Base-by-base conservation (phyloP, 2,797 vertebrate species). In the Arnoldichthys spilopterus region DNA sequence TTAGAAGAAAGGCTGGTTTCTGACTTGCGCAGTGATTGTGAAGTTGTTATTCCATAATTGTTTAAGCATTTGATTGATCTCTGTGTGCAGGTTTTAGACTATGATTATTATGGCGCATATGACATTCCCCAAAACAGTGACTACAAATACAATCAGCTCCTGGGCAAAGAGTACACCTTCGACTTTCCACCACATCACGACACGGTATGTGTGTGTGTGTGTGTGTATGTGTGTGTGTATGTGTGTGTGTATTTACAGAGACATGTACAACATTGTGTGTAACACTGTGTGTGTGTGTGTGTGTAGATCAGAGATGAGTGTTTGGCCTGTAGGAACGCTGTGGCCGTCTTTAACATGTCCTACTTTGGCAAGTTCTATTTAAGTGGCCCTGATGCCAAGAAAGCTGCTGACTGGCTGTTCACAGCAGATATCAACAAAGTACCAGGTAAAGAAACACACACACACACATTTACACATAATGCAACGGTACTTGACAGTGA, bases 291-390 rank as follows among this genome's bases (percentile, higher is more conserved):
- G 72, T 81, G 43, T 49, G 63, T 67, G 79, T 81, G 76, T 77
- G 49, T 87, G 86, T 34, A 99, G 97, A 97, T 99, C 85, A 94
- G 88, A 90, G 92, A 88, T 0, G 98, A 99, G 85, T 99, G 97
- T 63, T 89, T 98, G 82, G 91, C 93, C 0, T 99, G 97, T 87
- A 89, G 98, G 85, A 92, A 93, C 0, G 89, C 92, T 0, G 94
- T 96, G 1, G 95, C 96, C 0, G 93, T 97, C 77, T 99, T 99
- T 6, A 83, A 99, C 93, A 99, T 99, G 98, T 99, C 97, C 83
- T 99, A 99, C 92, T 99, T 99, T 6, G 97, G 97, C 64, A 99
- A 99, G 88, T 99, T 99, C 91, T 99, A 97, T 91, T 93, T 99
- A 86, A 89, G 95, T 2, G 98, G 98, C 30, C 92, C 90, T 0